phyloP scores from a whole-genome alignment of 2,888 invertebrate species.

The Cheilosia grossa region DNA sequence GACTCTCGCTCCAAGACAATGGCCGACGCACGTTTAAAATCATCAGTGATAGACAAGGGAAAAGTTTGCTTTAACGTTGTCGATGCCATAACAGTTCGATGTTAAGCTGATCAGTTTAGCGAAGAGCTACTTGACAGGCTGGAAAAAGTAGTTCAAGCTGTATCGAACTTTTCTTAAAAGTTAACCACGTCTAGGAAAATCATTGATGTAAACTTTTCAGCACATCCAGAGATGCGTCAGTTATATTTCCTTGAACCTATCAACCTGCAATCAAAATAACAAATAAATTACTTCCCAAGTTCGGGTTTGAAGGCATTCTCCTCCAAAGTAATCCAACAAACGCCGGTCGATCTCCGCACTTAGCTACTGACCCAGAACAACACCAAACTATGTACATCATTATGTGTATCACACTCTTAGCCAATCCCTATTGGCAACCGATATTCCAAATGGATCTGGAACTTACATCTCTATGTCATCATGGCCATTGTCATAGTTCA shows the following conservation, averaged over 20 bases:
- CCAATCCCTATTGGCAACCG: conserved; percentile 1
- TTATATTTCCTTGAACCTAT: background rate
- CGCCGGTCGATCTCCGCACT: background rate
- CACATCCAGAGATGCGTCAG: too few species aligned
- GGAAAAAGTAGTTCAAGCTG: too few species aligned
- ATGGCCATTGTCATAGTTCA: conserved; percentile 22
- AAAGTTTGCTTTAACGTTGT: too few species aligned
- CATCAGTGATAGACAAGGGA: too few species aligned
- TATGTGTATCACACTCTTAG: background rate
- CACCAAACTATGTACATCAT: background rate
- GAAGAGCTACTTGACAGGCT: too few species aligned
- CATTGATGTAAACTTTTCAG: too few species aligned
- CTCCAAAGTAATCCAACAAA: background rate
- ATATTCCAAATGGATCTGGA: background rate
- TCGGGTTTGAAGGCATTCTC: background rate
- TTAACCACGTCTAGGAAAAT: too few species aligned
- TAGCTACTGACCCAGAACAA: conserved; percentile 3
- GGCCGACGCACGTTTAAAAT: too few species aligned
- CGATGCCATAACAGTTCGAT: too few species aligned
- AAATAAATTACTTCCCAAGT: background rate
- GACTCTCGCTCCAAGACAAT: too few species aligned
- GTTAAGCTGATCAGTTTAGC: too few species aligned
- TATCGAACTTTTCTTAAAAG: too few species aligned
- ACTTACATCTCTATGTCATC: conserved; percentile 11
- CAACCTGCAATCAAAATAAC: background rate